Evolutionary conservation across 2,888 invertebrate genomes (phyloP).

Genomic region (Microdon myrmicae): DNA sequence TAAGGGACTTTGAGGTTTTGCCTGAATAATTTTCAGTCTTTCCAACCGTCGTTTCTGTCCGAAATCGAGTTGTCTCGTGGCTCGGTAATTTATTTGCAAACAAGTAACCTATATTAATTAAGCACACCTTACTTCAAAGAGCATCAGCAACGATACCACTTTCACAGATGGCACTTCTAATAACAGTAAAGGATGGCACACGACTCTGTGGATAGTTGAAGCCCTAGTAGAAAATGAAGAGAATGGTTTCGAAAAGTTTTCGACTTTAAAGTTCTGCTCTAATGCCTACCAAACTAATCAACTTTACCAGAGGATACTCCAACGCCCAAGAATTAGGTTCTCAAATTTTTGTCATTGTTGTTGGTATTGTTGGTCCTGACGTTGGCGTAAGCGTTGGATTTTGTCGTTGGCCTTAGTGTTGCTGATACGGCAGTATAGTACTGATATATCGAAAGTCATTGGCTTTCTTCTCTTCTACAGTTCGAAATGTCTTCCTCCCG

Average conservation of each 20-base stretch:
- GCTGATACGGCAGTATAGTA: slow-evolving; percentile 2
- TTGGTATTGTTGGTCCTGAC: neutral
- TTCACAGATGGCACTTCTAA: slow-evolving; percentile 1
- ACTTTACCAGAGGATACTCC: slow-evolving; percentile 27
- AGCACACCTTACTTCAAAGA: slow-evolving; percentile 39
- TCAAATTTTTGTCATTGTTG: slow-evolving; percentile 24
- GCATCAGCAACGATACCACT: slow-evolving; percentile 22
- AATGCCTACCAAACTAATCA: slow-evolving; percentile 51
- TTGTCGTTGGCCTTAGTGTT: neutral
- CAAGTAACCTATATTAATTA: slow-evolving; percentile 52
- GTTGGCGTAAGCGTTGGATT: slow-evolving; percentile 1
- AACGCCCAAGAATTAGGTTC: slow-evolving; percentile 37
- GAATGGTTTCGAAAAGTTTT: slow-evolving; percentile 50
- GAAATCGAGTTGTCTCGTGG: slow-evolving; percentile 12
- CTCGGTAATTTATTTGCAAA: slow-evolving; percentile 44
- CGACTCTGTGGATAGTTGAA: neutral
- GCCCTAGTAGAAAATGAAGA: slow-evolving; percentile 20
- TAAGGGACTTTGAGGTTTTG: slow-evolving; percentile 26
- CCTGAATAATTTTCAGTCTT: neutral
- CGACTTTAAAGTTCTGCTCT: slow-evolving; percentile 51
- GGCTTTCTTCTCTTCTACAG: too few species aligned
- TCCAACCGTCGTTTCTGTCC: neutral
- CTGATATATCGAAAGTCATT: slow-evolving; percentile 35
- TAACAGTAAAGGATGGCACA: neutral
- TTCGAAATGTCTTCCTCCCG: slow-evolving; percentile 1